Conservation (phyloP, 2,113 vertebrate genomes). For the Merops nubicus region DNA sequence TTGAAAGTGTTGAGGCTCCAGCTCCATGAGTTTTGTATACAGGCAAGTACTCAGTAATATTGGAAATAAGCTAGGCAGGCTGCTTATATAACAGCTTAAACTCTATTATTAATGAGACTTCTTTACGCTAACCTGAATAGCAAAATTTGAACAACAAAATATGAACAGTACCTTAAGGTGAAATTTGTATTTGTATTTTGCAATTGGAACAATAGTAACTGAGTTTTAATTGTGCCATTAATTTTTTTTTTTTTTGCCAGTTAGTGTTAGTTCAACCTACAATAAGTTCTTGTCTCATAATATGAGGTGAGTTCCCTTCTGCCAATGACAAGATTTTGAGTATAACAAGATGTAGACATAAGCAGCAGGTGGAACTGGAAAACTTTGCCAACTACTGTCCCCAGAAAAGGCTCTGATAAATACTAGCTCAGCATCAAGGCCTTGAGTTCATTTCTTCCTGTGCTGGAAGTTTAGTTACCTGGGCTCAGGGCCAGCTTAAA, state of each 20-base stretch:
- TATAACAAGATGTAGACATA: neutral
- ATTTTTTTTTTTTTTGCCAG: neutral
- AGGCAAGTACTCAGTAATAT: neutral
- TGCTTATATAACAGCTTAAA: neutral
- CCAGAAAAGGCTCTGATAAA: neutral
- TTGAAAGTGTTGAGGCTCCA: neutral
- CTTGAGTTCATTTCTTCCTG: neutral
- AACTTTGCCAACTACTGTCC: neutral
- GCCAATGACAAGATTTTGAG: neutral
- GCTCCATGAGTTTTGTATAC: rapidly evolving
- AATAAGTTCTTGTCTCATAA: neutral
- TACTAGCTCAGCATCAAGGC: neutral
- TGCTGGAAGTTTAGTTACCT: neutral
- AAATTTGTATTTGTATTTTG: neutral
- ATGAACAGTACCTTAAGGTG: neutral
- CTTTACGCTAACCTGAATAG: neutral
- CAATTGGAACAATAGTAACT: neutral
- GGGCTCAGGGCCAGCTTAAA: neutral
- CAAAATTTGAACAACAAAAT: neutral
- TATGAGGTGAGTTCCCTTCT: neutral
- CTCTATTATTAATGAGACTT: neutral
- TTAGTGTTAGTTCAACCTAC: neutral
- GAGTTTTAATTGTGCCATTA: neutral
- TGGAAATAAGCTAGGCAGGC: neutral
- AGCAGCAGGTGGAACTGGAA: neutral